Base-by-base conservation (phyloP, 92 coral and sea anemone genomes). In the Ricordea florida region DNA sequence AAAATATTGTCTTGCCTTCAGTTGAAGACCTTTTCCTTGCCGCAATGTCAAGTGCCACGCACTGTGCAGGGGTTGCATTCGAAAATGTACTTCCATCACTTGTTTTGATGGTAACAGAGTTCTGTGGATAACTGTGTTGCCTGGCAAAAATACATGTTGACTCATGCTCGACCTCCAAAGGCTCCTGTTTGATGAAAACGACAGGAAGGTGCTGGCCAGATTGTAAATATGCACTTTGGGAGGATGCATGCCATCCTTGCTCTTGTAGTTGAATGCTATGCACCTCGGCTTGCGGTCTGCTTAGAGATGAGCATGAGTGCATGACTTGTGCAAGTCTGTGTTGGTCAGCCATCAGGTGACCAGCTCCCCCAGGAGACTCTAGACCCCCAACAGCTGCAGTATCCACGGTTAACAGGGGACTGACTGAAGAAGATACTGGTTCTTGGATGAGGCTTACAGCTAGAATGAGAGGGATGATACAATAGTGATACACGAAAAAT, bases 171-270 rank as follows among this genome's bases (percentile, higher is more conserved):
- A 14, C 6, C 1, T 35, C 61, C 32, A 8, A 6, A 11, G 60
- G 74, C 11, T 67, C 74, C 61, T 49, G 47, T 16, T 67, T 67
- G 28, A 67, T 67, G 34, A 67, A 48, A 47, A 67, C 33, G 15
- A 67, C 61, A 32, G 74, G 74, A 34, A 67, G 48, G 25, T 67
- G 74, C 42, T 50, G 61, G 1, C 27, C 46, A 21, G 74, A 34
- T 46, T 49, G 27, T 25, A 25, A 23, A 14, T 31, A 32, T 33
- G 61, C 10, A 5, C 23, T 15, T 22, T 67, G 61, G 24, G 14
- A 34, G 18, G 34, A 67, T n/a, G 61, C 32, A 21, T 48, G 33
- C 24, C 74, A 44, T 67, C 46, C 34, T 33, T 67, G 74, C 7
- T 48, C 60, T 22, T 28, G 45, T 18, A 48, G n/a, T 25, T 67